phyloP scores from a whole-genome alignment of 2,888 invertebrate genomes.

The Dasypogon diadema region DNA sequence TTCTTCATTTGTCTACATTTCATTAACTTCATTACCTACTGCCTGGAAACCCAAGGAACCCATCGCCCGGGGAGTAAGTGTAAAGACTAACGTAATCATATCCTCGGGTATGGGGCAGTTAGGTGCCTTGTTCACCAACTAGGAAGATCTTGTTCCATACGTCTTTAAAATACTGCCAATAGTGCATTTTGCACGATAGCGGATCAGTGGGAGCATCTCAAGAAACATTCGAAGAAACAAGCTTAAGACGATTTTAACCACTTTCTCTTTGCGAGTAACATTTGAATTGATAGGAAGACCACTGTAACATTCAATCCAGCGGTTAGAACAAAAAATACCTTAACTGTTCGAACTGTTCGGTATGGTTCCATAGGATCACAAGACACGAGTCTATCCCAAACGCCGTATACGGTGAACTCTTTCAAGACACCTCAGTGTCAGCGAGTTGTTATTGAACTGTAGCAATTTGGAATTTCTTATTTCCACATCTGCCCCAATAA shows the following conservation, averaged over 20 bases:
- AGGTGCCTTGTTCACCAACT: background rate
- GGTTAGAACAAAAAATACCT: background rate
- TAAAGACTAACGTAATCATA: constrained; percentile 33
- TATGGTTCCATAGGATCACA: background rate
- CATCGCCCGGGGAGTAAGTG: constrained; percentile 6
- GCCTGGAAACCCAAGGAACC: constrained; percentile 3
- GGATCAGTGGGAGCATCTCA: constrained; percentile 11
- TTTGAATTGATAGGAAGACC: background rate
- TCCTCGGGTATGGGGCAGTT: background rate
- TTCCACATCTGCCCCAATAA: constrained; percentile 29
- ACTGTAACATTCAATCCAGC: background rate
- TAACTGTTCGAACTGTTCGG: background rate
- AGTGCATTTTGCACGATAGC: background rate
- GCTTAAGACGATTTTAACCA: constrained; percentile 50
- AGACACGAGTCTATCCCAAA: background rate
- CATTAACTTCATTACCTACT: background rate
- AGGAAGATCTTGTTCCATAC: background rate
- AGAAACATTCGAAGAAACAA: constrained; percentile 19
- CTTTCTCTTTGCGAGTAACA: constrained; percentile 54
- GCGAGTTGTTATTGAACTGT: constrained; percentile 26
- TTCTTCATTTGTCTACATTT: background rate
- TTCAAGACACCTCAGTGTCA: constrained; percentile 29
- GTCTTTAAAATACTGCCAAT: background rate
- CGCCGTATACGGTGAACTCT: background rate
- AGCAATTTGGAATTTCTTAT: constrained; percentile 30